A percentile compares a stretch with the other conserved stretches of the same genome.
These are phyloP conservation scores for Lydus trimaculatus DNA, from an alignment of 2,888 invertebrate species.

Conservation along the genomic window DNA sequence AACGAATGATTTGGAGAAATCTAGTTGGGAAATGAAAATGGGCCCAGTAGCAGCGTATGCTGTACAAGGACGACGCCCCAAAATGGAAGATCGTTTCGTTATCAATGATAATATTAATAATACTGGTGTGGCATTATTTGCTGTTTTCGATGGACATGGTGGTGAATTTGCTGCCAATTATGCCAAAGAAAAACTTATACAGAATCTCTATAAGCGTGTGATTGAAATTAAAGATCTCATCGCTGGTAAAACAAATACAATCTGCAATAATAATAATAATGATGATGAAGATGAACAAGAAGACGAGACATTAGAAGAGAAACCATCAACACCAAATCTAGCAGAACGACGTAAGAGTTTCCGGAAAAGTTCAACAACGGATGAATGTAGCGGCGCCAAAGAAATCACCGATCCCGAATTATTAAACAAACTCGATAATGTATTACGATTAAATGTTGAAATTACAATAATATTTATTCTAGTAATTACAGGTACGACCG, in stretches of 20 bases:
- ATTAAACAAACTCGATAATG: constrained; percentile 70
- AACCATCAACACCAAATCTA: constrained; percentile 53
- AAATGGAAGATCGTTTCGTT: constrained; percentile 95
- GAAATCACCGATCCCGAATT: constrained; percentile 75
- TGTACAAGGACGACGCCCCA: constrained; percentile 86
- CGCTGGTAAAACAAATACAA: constrained; percentile 63
- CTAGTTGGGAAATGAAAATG: constrained; percentile 80
- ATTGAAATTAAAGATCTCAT: constrained; percentile 75
- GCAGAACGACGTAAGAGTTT: constrained; percentile 71
- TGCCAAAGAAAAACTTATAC: constrained; percentile 86
- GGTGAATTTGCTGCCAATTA: constrained; percentile 95
- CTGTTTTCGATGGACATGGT: constrained; percentile 95
- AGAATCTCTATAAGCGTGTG: constrained; percentile 79
- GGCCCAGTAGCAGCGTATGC: constrained; percentile 86
- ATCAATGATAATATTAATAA: constrained; percentile 85
- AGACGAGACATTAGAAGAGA: constrained; percentile 61
- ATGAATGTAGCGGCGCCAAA: constrained; percentile 60
- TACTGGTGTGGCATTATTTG: constrained; percentile 87
- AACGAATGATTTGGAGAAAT: constrained; percentile 62
- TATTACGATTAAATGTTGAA: constrained; percentile 57
- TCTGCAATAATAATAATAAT: constrained; percentile 38
- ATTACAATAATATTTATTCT: neutral
- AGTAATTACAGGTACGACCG: constrained; percentile 42
- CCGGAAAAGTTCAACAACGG: constrained; percentile 66
- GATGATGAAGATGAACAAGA: constrained; percentile 57